Conservation (phyloP, 1,140 invertebrate genomes). For the Drosophila baimaii region DNA sequence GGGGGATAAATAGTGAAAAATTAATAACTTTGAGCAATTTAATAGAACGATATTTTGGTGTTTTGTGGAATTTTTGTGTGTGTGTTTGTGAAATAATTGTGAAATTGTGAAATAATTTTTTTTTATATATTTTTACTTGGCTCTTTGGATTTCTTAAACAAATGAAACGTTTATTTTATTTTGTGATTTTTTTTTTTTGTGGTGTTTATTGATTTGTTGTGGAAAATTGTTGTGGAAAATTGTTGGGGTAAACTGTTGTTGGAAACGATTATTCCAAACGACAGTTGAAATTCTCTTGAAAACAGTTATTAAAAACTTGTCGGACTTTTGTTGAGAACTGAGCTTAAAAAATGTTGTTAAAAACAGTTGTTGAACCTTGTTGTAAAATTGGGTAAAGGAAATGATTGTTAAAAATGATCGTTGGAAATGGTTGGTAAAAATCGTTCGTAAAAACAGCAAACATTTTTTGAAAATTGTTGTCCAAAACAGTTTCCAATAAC, state of each 20-base stretch:
- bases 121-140: not conserved
- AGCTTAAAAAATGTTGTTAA: not conserved
- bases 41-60: not conserved
- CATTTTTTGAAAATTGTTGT: too few species aligned
- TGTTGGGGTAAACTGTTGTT: not conserved
- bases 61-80: too few species aligned
- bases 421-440: too few species aligned
- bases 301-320: not conserved
- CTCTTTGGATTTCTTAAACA: not conserved
- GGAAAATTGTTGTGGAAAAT: not conserved
- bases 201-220: not conserved
- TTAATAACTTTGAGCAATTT: constrained; percentile 1
- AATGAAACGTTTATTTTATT: not conserved
- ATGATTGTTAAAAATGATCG: too few species aligned
- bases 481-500: too few species aligned
- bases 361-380: not conserved
- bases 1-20: not conserved
- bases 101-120: not conserved
- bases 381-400: too few species aligned
- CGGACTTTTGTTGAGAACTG: too few species aligned
- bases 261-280: not conserved
- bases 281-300: too few species aligned
- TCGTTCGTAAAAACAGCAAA: too few species aligned
- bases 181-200: not conserved
- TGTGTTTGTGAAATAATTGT: too few species aligned